These are phyloP conservation scores for Callipepla squamata DNA, from an alignment of 2,113 vertebrate genomes.

Conservation along the genomic window DNA sequence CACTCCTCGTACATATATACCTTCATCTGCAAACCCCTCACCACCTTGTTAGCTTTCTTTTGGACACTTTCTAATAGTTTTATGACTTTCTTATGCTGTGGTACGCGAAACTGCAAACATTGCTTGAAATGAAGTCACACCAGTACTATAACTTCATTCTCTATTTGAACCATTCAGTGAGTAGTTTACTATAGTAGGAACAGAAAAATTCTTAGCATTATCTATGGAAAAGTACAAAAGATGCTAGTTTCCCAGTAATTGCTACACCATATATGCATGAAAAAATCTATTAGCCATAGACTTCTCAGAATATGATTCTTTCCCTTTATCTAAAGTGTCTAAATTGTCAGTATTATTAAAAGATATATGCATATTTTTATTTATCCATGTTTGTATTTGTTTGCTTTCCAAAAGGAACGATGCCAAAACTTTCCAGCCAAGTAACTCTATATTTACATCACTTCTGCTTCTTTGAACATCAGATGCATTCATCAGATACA, in stretches of 20 bases:
- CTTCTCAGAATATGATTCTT: neutral
- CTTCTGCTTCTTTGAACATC: neutral
- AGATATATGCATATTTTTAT: neutral
- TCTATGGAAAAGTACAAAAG: neutral
- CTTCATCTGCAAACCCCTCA: too few relatives aligned
- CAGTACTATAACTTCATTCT: neutral
- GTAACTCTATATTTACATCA: neutral
- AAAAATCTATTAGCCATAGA: neutral
- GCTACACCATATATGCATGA: neutral
- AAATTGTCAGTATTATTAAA: neutral
- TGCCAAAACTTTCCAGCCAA: neutral
- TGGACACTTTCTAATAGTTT: neutral
- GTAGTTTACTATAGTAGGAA: neutral
- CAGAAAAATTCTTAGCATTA: neutral
- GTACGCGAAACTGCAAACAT: neutral
- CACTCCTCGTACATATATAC: too few relatives aligned
- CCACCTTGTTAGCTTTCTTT: too few relatives aligned
- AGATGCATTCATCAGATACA: neutral
- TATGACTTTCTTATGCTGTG: neutral
- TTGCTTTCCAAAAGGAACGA: neutral
- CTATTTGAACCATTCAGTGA: neutral
- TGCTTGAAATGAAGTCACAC: neutral
- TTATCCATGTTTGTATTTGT: neutral
- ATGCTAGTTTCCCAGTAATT: neutral
- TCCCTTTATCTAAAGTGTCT: neutral